phyloP scores from a whole-genome alignment of 2,888 invertebrate species.

The Tanytarsus gracilentus region DNA sequence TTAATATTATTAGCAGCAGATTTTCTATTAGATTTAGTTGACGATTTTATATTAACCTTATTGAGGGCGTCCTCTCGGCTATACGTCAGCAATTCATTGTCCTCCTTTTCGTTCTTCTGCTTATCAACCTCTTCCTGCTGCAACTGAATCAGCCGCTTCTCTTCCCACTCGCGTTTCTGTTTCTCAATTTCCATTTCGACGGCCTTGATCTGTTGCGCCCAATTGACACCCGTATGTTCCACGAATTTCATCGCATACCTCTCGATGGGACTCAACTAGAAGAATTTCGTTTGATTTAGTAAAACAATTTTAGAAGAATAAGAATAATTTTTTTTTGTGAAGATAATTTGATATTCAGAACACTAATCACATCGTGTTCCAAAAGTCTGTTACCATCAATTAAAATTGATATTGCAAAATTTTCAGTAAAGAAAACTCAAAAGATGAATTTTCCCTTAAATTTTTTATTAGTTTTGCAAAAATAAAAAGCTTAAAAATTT shows the following conservation, averaged over 20 bases:
- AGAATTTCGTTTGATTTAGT: conserved; percentile 25
- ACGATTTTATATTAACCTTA: conserved; percentile 73
- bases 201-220: conserved; percentile 75
- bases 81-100: conserved; percentile 61
- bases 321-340: background rate
- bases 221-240: conserved; percentile 69
- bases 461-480: too few relatives aligned
- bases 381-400: background rate
- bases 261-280: conserved; percentile 85
- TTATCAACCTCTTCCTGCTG: conserved; percentile 56
- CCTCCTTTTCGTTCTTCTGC: conserved; percentile 49
- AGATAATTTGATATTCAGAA: background rate
- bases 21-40: conserved; percentile 30
- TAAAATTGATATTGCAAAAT: conserved; percentile 2
- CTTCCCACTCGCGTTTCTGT: conserved; percentile 81
- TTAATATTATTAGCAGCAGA: too few relatives aligned
- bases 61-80: conserved; percentile 68
- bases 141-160: conserved; percentile 65
- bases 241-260: conserved; percentile 90
- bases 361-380: background rate
- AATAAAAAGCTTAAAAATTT: conserved; percentile 31
- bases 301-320: background rate
- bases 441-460: conserved; percentile 18
- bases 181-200: conserved; percentile 83
- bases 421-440: conserved; percentile 20